phyloP scores from a whole-genome alignment of 2,888 invertebrate genomes.

The Stratiomys singularior region DNA sequence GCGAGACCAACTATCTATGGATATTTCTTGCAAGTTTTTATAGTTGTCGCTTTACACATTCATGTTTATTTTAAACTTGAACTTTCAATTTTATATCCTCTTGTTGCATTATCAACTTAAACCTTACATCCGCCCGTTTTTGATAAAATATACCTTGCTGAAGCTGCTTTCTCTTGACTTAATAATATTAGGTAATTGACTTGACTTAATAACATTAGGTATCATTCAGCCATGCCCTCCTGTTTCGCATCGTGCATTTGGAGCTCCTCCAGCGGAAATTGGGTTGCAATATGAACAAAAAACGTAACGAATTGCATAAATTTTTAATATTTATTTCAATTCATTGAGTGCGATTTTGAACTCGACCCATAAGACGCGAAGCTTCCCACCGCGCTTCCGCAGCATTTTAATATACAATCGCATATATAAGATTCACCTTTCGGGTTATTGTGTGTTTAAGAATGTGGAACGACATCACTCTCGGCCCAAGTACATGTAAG shows the following conservation, averaged over 20 bases:
- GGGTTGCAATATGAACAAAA: neutral
- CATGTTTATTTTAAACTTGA: too few species aligned
- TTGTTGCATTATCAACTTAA: neutral
- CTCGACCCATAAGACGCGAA: neutral
- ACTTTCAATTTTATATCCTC: neutral
- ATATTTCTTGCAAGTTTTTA: too few species aligned
- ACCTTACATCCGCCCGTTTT: constrained; percentile 11
- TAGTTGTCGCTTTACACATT: too few species aligned
- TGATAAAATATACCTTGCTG: constrained; percentile 8
- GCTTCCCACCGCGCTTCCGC: constrained; percentile 20
- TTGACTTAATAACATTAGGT: too few species aligned
- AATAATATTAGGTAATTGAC: neutral
- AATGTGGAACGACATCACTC: neutral
- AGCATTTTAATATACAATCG: neutral
- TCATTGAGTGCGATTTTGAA: constrained; percentile 5
- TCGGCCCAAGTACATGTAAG: neutral
- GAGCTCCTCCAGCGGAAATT: neutral
- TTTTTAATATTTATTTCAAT: constrained; percentile 39
- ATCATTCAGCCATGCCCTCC: too few species aligned
- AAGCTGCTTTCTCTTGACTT: constrained; percentile 13
- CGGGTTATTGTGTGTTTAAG: neutral
- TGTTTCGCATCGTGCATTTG: too few species aligned
- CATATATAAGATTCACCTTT: neutral
- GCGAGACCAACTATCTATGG: too few species aligned
- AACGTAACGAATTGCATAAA: constrained; percentile 7